Percentiles rank a stretch among this genome's conserved stretches.
These are phyloP conservation scores for Hippocampus abdominalis DNA, from an alignment of 2,113 vertebrate genomes.

Conservation along the genomic window DNA sequence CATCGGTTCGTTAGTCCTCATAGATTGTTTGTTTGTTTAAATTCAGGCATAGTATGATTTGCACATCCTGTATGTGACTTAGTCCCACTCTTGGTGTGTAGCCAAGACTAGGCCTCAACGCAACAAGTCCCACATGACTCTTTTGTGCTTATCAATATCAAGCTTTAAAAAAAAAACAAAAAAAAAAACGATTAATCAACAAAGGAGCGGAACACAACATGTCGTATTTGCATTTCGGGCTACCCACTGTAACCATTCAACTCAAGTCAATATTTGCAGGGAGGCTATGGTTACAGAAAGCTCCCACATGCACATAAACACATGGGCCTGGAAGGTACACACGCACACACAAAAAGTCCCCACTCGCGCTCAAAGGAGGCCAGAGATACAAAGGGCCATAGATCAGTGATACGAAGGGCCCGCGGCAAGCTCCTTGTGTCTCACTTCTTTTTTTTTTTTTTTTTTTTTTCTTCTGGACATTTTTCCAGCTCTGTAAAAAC, in stretches of 20 bases:
- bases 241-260: constrained; percentile 51
- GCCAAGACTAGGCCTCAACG: background rate
- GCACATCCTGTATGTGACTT: background rate
- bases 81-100: background rate
- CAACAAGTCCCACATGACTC: background rate
- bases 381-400: constrained; percentile 53
- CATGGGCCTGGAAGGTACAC: constrained; percentile 24
- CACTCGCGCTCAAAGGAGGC: constrained; percentile 52
- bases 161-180: background rate
- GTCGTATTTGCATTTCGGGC: constrained; percentile 41
- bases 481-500: constrained; percentile 58
- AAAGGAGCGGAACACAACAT: constrained; percentile 5
- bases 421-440: constrained; percentile 45
- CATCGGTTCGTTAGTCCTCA: too few species aligned
- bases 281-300: constrained; percentile 61
- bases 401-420: constrained; percentile 46
- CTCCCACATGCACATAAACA: constrained; percentile 47
- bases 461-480: constrained; percentile 40
- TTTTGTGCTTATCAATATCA: constrained; percentile 8
- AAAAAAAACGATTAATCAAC: background rate
- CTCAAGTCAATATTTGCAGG: constrained; percentile 63
- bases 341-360: constrained; percentile 43
- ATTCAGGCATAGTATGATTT: constrained; percentile 8
- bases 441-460: constrained; percentile 18
- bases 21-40: too few species aligned